Base-by-base conservation (phyloP, 2,113 vertebrate genomes). In the Brienomyrus brachyistius region DNA sequence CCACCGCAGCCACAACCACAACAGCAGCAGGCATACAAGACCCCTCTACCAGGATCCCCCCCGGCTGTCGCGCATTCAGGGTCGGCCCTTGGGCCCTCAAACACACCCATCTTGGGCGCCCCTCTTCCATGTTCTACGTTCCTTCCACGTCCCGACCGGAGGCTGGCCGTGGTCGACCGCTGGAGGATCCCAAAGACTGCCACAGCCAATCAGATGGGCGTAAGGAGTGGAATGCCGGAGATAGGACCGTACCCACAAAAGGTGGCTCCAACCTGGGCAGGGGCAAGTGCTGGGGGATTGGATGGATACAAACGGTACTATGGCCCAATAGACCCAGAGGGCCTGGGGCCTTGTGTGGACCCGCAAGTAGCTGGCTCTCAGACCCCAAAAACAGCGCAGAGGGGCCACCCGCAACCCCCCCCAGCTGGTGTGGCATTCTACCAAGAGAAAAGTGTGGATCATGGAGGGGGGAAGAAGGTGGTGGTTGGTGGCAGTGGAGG, bases 241-340 rank as follows among this genome's bases (percentile, higher is more conserved):
- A 93, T 95, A 92, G 94, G 96, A 92, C 92, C 96, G 86, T 95
- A 95, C 93, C 91, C 94, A 86, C 95, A 95, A 90, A 96, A 96
- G 90, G 94, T 95, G 77, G 94, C 94, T 84, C 91, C 94, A 70
- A 95, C 94, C 89, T 96, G 96, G 96, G 93, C 93, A 90, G 92
- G 94, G 19, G 51, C 51, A 92, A 94, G 94, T 50, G 91, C 91
- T 90, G 94, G 95, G 91, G 96, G 97, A 92, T 95, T 97, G 51
- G 97, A 98, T 92, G 97, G 97, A 92, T 98, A 97, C 95, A 97
- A 97, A 92, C 95, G 97, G 88, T 98, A 98, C 91, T 98, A 98
- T 92, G 97, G 97, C 91, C 97, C 97, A 92, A 98, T 98, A 93
- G 97, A 98, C 94, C 97, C 97, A 47, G 97, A 97, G 95, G 97